Evolutionary conservation across 2,113 vertebrate species (phyloP), one percentile per base, ranked within the genome.

Genomic region (Plecotus auritus): DNA sequence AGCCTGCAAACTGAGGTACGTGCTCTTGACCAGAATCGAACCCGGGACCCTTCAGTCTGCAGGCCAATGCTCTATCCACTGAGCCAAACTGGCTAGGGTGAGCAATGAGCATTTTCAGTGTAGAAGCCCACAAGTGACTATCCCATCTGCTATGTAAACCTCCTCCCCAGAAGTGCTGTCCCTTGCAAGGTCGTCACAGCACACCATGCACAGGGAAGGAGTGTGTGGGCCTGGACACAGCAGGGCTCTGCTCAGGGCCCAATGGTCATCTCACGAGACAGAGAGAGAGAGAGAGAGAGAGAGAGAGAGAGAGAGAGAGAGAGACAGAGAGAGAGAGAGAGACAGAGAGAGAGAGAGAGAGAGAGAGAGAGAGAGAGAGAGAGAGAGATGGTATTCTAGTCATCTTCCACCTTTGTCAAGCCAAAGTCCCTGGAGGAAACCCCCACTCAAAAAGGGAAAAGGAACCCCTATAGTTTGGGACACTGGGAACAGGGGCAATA

Each of bases 161-260:
- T 40, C 9, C 32, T 80, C 10, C 11, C 4, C 7, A 32, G 16
- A 81, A 35, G 16, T 22, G 17, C 35, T 54, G 4, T 59, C 45
- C 47, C 66, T 56, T 85, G 32, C 20, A 72, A 54, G 23, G 10
- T 26, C 30, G 7, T 49, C 47, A 40, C 32, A 35, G 30, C 30
- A 18, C 18, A 9, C 42, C 17, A 77, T 9, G 32, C n/a, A 51
- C 30, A 88, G 12, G n/a, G 9, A 32, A 16, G 5, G 5, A 26
- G 2, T 2, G 0, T 11, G 5, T 30, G 5, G 5, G n/a, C 9
- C 26, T 20, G 59, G 17, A 51, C 59, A 51, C 4, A 35, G 14
- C 66, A 18, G 40, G 54, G 42, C 14, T 1, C 20, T 73, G 26
- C 45, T 84, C 51, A 73, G 54, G 37, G 9, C 7, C 23, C 61